phyloP scores from a whole-genome alignment of 2,888 invertebrate species.

The Limenitis camilla region DNA sequence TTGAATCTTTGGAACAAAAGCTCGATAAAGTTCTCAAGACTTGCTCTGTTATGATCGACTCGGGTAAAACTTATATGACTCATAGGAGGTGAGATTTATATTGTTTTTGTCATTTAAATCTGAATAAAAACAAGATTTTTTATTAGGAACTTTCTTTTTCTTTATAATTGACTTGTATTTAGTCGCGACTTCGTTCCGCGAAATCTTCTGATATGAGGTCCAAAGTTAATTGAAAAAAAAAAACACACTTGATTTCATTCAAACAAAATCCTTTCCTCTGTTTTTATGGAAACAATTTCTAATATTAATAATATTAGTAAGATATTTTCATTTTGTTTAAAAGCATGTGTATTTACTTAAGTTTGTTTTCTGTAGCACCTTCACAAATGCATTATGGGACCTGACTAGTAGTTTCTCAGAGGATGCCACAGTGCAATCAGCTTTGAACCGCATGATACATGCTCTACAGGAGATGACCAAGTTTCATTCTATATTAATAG shows the following conservation, averaged over 20 bases:
- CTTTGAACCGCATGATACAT: conserved; percentile 77
- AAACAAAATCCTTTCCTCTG: no score
- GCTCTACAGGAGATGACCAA: conserved; percentile 94
- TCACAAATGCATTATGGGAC: conserved; percentile 92
- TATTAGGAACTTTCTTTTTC: not conserved
- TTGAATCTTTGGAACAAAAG: conserved; percentile 90
- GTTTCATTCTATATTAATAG: conserved; percentile 91
- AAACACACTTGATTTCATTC: no score
- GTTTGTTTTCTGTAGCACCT: conserved; percentile 73
- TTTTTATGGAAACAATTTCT: not conserved
- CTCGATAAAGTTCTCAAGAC: conserved; percentile 93
- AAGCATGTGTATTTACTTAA: not conserved
- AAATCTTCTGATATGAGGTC: no score
- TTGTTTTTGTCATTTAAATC: conserved; percentile 6
- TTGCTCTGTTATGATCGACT: conserved; percentile 91
- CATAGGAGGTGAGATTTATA: conserved; percentile 86
- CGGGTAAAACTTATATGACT: conserved; percentile 92
- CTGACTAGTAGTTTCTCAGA: conserved; percentile 90
- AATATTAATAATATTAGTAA: no score
- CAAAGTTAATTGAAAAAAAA: no score
- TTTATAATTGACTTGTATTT: no score
- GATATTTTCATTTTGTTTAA: not conserved
- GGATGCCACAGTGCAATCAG: conserved; percentile 86
- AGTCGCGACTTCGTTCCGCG: no score
- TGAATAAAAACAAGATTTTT: not conserved